Base-by-base conservation (phyloP, 2,888 invertebrate genomes). In the Therioaphis trifolii region DNA sequence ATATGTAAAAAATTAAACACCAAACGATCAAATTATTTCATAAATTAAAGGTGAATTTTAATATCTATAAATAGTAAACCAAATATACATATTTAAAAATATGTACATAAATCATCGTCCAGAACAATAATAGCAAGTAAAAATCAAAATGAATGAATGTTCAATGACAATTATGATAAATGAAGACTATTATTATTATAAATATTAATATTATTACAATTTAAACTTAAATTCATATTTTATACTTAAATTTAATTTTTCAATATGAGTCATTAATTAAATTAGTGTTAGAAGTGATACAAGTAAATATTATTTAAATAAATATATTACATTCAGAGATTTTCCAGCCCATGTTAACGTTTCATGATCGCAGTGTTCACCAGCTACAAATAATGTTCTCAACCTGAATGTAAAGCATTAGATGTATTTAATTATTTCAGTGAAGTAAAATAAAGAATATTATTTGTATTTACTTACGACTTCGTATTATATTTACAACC, bases 331-430 rank as follows among this genome's bases (percentile, higher is more conserved):
- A 84, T 92, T 91, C 87, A 95, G 94, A 11, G 90, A 90, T 84
- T 91, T 91, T 87, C 93, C 92, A 7, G 93, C 92, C 95, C 95
- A 95, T 11, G 89, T 87, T 90, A 95, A 94, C 0, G 97, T 96
- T 87, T 96, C 96, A 86, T 94, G 92, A 88, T 98, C 98, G 88
- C 97, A 96, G 88, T 97, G 96, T 88, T 98, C 98, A 0, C 98
- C 98, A 69, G 96, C 96, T 7, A 96, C 93, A 88, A 95, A 96
- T 80, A 96, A 77, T 71, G 87, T 86, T 74, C 88, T 86, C 63
- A 89, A 86, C 69, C 89, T 89, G 85, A 40, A 85, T 85, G n/a
- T 75, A 72, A 49, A 35, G 29, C 4, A 24, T 29, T 78, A n/a
- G n/a, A n/a, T n/a, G n/a, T n/a, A n/a, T n/a, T n/a, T n/a, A n/a